phyloP scores from a whole-genome alignment of 2,113 vertebrate species.

The Tachysurus vachellii region DNA sequence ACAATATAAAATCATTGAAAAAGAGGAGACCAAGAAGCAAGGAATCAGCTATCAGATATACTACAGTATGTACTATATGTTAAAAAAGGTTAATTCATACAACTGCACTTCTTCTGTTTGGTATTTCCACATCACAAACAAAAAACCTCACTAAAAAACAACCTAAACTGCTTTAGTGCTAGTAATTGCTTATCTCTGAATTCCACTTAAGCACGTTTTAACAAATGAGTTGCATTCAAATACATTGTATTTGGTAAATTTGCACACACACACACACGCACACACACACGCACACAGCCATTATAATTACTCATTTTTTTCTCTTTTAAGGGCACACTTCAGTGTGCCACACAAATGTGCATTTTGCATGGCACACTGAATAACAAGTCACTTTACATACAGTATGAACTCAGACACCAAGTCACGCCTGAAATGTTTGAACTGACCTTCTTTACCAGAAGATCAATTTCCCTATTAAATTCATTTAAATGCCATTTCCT shows the following conservation, averaged over 20 bases:
- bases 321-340: slow-evolving; percentile 8
- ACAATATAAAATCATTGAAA: neutral
- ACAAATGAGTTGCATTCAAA: slow-evolving; percentile 25
- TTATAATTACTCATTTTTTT: slow-evolving; percentile 9
- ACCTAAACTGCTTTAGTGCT: neutral
- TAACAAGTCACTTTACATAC: slow-evolving; percentile 26
- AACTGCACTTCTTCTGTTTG: neutral
- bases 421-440: slow-evolving; percentile 15
- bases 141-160: neutral
- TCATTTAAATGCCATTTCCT: slow-evolving; percentile 9
- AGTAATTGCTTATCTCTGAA: neutral
- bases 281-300: neutral
- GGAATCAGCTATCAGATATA: neutral
- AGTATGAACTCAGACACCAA: slow-evolving; percentile 9
- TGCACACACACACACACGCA: neutral
- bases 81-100: neutral
- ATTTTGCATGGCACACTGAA: slow-evolving; percentile 31
- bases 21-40: neutral
- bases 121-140: neutral
- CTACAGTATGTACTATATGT: neutral
- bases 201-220: slow-evolving; percentile 29
- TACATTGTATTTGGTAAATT: slow-evolving; percentile 4
- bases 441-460: slow-evolving; percentile 10
- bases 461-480: slow-evolving; percentile 26
- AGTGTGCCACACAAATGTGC: slow-evolving; percentile 6